Conservation (phyloP, 2,113 vertebrate species). For the Misgurnus anguillicaudatus region DNA sequence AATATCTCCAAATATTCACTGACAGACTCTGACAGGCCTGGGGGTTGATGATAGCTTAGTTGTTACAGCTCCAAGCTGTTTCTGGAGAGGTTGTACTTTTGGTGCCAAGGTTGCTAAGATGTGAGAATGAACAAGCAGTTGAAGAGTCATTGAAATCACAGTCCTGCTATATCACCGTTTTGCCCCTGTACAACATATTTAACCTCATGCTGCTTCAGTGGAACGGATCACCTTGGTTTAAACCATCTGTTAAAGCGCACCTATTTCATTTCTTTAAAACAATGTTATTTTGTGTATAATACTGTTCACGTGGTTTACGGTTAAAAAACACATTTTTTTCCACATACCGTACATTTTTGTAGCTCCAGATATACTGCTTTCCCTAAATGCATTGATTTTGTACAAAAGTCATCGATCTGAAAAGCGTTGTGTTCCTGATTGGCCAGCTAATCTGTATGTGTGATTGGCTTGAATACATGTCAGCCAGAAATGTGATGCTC, state of each 20-base stretch:
- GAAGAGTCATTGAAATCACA: conserved; percentile 17
- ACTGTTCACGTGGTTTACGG: no score
- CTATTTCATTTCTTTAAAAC: no score
- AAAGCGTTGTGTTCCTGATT: no score
- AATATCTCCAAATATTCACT: conserved; percentile 18
- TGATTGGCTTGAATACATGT: no score
- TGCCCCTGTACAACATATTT: conserved; percentile 10
- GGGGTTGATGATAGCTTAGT: conserved; percentile 38
- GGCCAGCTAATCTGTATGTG: no score
- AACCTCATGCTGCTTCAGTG: conserved; percentile 12
- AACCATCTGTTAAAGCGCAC: not conserved
- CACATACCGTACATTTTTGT: no score
- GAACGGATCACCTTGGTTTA: conserved; percentile 4
- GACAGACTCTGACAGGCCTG: conserved; percentile 20
- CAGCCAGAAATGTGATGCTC: no score
- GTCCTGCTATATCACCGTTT: not conserved
- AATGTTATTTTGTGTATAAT: no score
- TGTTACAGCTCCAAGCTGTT: conserved; percentile 29
- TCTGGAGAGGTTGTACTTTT: conserved; percentile 36
- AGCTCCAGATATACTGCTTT: no score
- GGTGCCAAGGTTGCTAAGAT: conserved; percentile 11
- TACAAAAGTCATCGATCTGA: no score
- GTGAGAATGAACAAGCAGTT: conserved; percentile 4
- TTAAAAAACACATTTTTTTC: no score
- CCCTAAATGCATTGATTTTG: no score